Base-by-base conservation (phyloP, 2,888 invertebrate species). In the Morinoia aosen region DNA sequence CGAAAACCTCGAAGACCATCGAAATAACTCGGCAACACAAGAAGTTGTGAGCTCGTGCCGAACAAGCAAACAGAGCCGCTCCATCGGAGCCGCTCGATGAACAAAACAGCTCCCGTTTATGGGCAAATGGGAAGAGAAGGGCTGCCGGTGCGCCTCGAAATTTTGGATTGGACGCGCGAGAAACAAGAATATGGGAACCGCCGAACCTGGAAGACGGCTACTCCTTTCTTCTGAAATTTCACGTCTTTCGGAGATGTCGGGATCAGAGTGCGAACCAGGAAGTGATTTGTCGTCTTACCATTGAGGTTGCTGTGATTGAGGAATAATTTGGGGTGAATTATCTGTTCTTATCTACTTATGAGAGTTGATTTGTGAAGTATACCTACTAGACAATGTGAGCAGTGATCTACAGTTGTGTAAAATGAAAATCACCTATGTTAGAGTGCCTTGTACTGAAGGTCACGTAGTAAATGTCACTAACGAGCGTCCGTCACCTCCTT, bases 1-100 rank as follows among this genome's bases (percentile, higher is more conserved):
- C 76, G 76, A 76, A 16, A 33, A 33, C 76, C 25, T 8, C 25
- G 76, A 76, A 33, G 76, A 33, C 25, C 76, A 76, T 76, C 76
- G 33, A 76, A 76, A 76, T 76, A 76, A 76, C 76, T 76, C 33
- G 76, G 33, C 76, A 76, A 76, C 76, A 76, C 76, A 76, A 76
- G 76, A 76, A 76, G 19, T 76, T 33, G 76, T 16, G 76, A 76
- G 76, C 76, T 76, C 76, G 76, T 76, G 76, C 76, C 33, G 76
- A 76, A 76, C 76, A 76, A 76, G 76, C 76, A 76, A 76, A 76
- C 76, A 76, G 25, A 76, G 76, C 76, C 10, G 76, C 76, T 76
- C 76, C 76, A 76, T 76, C 76, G 76, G 76, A 76, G 76, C 76
- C 76, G 76, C 76, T 76, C 76, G 76, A 76, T 76, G 76, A 76